Conservation (phyloP, 1,140 invertebrate genomes). For the Dendroctonus valens region DNA sequence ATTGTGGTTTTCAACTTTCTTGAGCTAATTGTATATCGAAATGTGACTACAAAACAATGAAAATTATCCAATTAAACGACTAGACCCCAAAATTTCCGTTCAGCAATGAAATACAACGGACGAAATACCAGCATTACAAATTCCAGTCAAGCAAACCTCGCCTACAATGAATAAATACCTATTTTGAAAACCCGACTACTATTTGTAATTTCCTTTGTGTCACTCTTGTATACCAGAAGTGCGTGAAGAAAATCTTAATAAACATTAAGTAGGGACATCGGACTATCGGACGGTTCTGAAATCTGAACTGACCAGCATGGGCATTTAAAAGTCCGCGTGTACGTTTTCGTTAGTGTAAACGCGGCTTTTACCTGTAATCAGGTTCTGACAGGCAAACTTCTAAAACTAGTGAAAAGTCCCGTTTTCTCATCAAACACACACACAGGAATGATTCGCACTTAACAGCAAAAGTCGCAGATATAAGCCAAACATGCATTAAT, state of each 20-base stretch:
- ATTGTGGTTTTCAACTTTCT: no score
- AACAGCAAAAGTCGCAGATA: slow-evolving; percentile 1
- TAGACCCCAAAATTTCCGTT: no score
- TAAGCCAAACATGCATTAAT: not conserved
- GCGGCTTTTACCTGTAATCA: slow-evolving; percentile 37
- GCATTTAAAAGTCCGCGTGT: slow-evolving; percentile 38
- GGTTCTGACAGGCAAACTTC: slow-evolving; percentile 20
- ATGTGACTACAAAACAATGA: no score
- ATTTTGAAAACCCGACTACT: slow-evolving; percentile 15
- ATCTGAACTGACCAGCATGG: slow-evolving; percentile 23
- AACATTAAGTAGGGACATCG: slow-evolving; percentile 9
- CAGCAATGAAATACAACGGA: not conserved
- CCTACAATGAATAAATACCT: slow-evolving; percentile 22
- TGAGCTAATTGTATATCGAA: no score
- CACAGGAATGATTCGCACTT: not conserved
- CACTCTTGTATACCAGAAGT: not conserved
- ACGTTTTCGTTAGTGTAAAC: slow-evolving; percentile 28
- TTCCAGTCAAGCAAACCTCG: slow-evolving; percentile 22
- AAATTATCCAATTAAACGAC: no score
- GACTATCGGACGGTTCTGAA: not conserved
- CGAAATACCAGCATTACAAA: slow-evolving; percentile 4
- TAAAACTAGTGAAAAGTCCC: slow-evolving; percentile 17
- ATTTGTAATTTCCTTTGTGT: slow-evolving; percentile 17
- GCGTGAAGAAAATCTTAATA: slow-evolving; percentile 27
- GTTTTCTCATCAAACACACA: slow-evolving; percentile 8